Percentiles rank a stretch among this genome's conserved stretches.
Conservation (phyloP, 2,113 vertebrate species). For the Ariopsis seemanni region DNA sequence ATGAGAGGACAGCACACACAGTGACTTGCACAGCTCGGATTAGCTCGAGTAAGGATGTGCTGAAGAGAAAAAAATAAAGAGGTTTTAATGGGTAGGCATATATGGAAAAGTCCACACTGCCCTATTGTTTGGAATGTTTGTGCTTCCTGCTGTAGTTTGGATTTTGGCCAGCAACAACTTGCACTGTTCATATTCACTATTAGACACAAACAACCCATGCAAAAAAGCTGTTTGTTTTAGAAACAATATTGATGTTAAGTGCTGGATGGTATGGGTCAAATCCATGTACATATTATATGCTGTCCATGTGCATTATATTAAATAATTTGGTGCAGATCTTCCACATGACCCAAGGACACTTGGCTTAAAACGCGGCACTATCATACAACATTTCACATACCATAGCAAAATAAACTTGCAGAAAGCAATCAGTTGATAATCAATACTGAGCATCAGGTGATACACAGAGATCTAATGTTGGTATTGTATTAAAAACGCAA, state of each 20-base stretch:
- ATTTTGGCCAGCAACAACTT: neutral
- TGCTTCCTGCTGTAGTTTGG: neutral
- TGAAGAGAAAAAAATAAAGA: constrained; percentile 6
- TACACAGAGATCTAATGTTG: neutral
- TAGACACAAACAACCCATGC: neutral
- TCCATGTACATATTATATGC: neutral
- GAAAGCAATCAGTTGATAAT: neutral
- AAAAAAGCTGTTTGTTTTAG: neutral
- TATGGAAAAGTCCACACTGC: neutral
- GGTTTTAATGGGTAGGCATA: neutral
- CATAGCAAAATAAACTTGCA: neutral
- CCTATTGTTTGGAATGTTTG: neutral
- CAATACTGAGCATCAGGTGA: neutral
- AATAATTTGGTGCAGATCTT: neutral
- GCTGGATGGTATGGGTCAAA: neutral
- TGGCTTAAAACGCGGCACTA: neutral
- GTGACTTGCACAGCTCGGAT: neutral
- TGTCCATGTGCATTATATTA: neutral
- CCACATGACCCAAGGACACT: neutral
- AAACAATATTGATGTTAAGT: neutral
- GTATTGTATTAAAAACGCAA: neutral
- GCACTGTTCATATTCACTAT: neutral
- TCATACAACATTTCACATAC: neutral
- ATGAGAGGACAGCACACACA: neutral
- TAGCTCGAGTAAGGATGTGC: neutral